phyloP scores from a whole-genome alignment of 1,140 invertebrate species.

The Idris sp. region DNA sequence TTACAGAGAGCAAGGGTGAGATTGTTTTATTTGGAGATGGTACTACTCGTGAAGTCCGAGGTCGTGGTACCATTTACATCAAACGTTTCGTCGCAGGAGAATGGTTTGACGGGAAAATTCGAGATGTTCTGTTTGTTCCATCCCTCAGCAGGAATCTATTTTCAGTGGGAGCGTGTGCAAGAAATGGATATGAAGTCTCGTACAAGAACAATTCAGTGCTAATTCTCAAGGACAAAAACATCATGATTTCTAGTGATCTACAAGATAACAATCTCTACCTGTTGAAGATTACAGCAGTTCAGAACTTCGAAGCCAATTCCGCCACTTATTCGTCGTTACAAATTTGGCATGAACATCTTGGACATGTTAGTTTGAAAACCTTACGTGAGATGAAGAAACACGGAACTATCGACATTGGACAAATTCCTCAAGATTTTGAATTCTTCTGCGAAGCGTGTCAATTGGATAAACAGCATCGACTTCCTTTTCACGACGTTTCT shows the following conservation, averaged over 20 bases:
- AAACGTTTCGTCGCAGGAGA: constrained; percentile 35
- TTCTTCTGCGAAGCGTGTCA: constrained; percentile 70
- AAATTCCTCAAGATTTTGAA: constrained; percentile 33
- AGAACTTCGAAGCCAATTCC: too few relatives aligned
- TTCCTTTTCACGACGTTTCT: too few relatives aligned
- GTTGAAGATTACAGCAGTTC: too few relatives aligned
- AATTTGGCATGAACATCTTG: constrained; percentile 21
- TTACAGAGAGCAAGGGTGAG: constrained; percentile 4
- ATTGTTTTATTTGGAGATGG: constrained; percentile 55
- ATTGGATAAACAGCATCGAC: constrained; percentile 70
- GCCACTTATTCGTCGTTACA: constrained; percentile 26
- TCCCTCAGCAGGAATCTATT: constrained; percentile 55
- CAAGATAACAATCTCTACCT: not conserved
- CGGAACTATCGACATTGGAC: constrained; percentile 1
- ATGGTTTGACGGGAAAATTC: constrained; percentile 40
- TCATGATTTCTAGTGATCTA: constrained; percentile 21
- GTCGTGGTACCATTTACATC: constrained; percentile 42
- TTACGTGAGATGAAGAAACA: constrained; percentile 15
- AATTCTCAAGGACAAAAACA: constrained; percentile 17
- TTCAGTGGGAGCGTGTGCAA: constrained; percentile 51
- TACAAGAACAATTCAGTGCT: constrained; percentile 32
- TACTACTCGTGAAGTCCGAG: constrained; percentile 24
- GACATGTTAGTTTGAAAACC: constrained; percentile 6
- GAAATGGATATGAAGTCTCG: too few relatives aligned
- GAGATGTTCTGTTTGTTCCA: constrained; percentile 56